Base-by-base conservation (phyloP, 2,888 invertebrate genomes). In the Torymus texanus region DNA sequence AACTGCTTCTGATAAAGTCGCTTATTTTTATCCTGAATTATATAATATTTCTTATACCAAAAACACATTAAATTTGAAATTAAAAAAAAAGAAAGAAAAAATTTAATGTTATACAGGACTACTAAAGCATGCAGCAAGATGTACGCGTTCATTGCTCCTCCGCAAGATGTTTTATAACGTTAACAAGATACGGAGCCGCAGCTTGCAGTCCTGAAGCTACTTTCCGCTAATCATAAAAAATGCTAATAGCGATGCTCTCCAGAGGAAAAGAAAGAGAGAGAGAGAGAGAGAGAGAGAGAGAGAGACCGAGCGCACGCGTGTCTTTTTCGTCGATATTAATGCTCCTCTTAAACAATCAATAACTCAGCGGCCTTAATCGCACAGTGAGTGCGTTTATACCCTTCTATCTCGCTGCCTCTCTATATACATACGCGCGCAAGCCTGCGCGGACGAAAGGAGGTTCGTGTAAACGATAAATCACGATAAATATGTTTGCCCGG, bases 391-490 rank as follows among this genome's bases (percentile, higher is more conserved):
- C 68, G 72, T 81, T 82, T 84, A 83, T 85, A 73, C 83, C 70
- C 72, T 77, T 79, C 73, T 75, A 79, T 84, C 82, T 82, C 41
- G 81, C 80, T 77, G 24, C 51, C 51, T 56, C 18, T 74, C 68
- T 73, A 68, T 65, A 82, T 76, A 81, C 80, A 82, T 78, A 82
- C 81, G 24, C 29, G 56, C 73, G 80, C 61, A 63, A 71, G 59
- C 11, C 61, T 51, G 51, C 14, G 50, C 56, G n/a, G 11, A 63
- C 76, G 82, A 85, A 83, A 86, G 86, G 82, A 84, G 84, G 85
- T 84, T 86, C 87, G 87, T 89, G 88, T 89, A 87, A 88, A 88
- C 88, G 86, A 88, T 88, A 88, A 88, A 88, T 89, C 88, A 88
- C 87, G 88, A 88, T 88, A 87, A 88, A 88, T 88, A 88, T 87